Evolutionary conservation across 2,113 vertebrate genomes (phyloP).

Genomic region (Sus scrofa): T2T-Sscrofa CM000820.6:84948501-84949000

Average conservation of each 20-base stretch:
- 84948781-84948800: conserved; percentile 53
- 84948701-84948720: not conserved
- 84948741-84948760: conserved; percentile 27
- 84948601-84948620: not conserved
- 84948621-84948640: not conserved
- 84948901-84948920: conserved; percentile 76
- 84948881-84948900: conserved; percentile 72
- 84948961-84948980: conserved; percentile 68
- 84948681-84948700: not conserved
- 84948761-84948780: not conserved
- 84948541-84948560: not conserved
- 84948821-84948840: conserved; percentile 55
- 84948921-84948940: conserved; percentile 67
- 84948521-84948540: not conserved
- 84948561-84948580: not conserved
- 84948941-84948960: conserved; percentile 72
- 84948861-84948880: conserved; percentile 63
- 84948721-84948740: not conserved
- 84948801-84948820: conserved; percentile 37
- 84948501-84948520: not conserved
- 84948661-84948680: not conserved
- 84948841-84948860: conserved; percentile 65
- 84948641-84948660: not conserved
- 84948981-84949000: conserved; percentile 67
- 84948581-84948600: not conserved